These are phyloP conservation scores for Salvator merianae DNA, from an alignment of 2,113 vertebrate species.

Conservation along the genomic window DNA sequence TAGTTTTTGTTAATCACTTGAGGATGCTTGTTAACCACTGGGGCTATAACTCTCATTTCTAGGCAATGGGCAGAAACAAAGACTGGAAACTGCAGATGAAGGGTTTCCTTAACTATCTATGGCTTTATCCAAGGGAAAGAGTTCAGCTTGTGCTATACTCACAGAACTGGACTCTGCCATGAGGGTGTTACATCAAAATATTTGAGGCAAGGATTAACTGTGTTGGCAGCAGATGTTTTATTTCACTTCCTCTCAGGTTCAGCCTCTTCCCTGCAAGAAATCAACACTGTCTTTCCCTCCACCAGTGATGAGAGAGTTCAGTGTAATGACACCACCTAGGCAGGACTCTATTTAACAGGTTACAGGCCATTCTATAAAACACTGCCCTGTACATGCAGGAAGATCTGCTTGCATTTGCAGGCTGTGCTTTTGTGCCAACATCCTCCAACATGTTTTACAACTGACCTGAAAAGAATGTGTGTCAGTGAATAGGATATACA, in stretches of 20 bases:
- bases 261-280: background rate
- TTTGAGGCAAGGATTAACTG: background rate
- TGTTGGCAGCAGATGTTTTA: background rate
- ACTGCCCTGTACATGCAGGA: background rate
- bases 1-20: background rate
- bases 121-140: background rate
- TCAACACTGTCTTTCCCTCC: background rate
- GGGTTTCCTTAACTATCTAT: background rate
- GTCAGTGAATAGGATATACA: constrained; percentile 60
- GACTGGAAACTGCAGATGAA: background rate
- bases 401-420: constrained; percentile 7
- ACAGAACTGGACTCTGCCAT: background rate
- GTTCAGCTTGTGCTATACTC: background rate
- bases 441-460: constrained; percentile 61
- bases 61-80: background rate
- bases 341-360: background rate
- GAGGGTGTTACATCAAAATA: background rate
- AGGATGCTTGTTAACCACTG: no score
- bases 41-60: background rate
- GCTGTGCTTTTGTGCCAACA: constrained; percentile 48
- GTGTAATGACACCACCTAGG: background rate
- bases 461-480: constrained; percentile 72
- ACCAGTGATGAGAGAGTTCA: background rate
- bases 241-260: rapidly evolving
- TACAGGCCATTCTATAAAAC: background rate